Base-by-base conservation (phyloP, 2,113 vertebrate species). In the Calidris pugnax region DNA sequence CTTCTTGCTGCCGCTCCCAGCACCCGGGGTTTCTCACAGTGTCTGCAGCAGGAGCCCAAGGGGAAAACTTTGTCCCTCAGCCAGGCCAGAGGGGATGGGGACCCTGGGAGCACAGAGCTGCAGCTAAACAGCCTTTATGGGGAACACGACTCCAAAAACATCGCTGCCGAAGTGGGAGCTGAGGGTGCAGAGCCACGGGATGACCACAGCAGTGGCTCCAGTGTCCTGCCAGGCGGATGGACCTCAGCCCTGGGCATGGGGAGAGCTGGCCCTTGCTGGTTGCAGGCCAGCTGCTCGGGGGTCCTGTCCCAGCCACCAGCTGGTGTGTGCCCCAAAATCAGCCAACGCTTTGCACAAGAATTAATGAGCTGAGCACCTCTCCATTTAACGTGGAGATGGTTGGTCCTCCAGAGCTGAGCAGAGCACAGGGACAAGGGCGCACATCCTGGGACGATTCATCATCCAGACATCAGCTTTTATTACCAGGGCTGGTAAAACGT, bases 131-230 rank as follows among this genome's bases (percentile, higher is more conserved):
- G 55, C 59, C 28, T 50, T 35, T 35, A 7, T 1, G 2, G 23
- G 21, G 9, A 33, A 32, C 6, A 1, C 0, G 0, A 7, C 32
- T 47, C 50, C 0, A 0, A 47, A 35, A 47, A 32, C 16, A 2
- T 4, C 0, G 0, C 28, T 39, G 53, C 62, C 27, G 26, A 62
- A 43, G 73, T 2, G 0, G 60, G 60, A 53, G 28, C 5, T 0
- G 4, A 35, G 22, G 3, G 27, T 1, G 1, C 73, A 28, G 51
- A 35, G 56, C 62, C 55, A 22, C 3, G 7, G 11, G 0, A 33
- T 5, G 1, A 47, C 57, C 9, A 5, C 4, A 1, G 73, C 45
- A 9, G 51, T 37, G 24, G 4, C 16, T 66, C 37, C 27, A 7
- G 23, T 22, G 6, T 33, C 51, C 48, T 43, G 55, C 28, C 60